A percentile compares a stretch with the other conserved stretches of the same genome.
phyloP scores from a whole-genome alignment of 1,140 invertebrate species.

The Nephila pilipes region DNA sequence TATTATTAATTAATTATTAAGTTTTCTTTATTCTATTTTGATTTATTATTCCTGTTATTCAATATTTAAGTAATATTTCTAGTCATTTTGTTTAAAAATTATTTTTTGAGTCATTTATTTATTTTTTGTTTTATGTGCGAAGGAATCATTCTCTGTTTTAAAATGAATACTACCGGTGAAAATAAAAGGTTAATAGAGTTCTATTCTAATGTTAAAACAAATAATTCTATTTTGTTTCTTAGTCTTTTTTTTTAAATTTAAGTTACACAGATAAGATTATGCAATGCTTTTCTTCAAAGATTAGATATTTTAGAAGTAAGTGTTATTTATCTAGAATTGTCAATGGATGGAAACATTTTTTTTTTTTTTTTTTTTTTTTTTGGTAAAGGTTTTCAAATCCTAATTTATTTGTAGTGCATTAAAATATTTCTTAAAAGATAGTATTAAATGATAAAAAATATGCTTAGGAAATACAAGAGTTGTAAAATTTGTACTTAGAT shows the following conservation, averaged over 20 bases:
- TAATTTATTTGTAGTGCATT: background rate
- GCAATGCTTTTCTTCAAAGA: background rate
- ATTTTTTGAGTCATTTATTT: background rate
- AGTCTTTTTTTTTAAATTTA: background rate
- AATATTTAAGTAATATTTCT: background rate
- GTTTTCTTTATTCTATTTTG: too few relatives aligned
- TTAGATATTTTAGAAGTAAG: background rate
- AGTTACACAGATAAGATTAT: background rate
- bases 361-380: background rate
- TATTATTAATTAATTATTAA: too few relatives aligned
- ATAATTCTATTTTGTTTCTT: background rate
- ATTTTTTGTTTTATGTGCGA: background rate
- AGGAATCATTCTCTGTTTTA: background rate
- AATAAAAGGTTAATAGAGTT: background rate
- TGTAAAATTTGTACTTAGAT: background rate
- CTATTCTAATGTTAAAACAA: background rate
- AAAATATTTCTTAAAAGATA: background rate
- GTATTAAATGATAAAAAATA: background rate
- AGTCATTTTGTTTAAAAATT: background rate
- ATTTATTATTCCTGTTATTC: too few relatives aligned
- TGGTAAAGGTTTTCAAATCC: too few relatives aligned
- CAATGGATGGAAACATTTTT: background rate
- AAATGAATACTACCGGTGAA: background rate
- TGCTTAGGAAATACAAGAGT: background rate
- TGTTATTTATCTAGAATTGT: background rate